Evolutionary conservation across 2,888 invertebrate species (phyloP).

Genomic region (Cheilosia vernalis): DNA sequence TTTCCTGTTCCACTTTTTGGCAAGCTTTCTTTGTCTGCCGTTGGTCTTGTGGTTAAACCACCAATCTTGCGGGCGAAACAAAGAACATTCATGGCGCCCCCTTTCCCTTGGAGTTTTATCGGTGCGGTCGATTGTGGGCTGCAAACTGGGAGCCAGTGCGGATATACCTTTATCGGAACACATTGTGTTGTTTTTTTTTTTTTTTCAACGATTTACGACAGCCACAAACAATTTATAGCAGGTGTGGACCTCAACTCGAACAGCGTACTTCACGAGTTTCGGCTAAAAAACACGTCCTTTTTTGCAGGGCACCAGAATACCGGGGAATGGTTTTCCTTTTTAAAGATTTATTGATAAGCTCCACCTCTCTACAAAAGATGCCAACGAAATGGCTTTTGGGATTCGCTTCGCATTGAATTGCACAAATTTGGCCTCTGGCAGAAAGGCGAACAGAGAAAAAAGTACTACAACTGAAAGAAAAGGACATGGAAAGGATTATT

Average conservation of each 20-base stretch:
- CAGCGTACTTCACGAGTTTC: conserved; percentile 2
- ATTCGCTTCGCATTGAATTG: conserved; percentile 47
- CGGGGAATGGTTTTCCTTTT: conserved; percentile 13
- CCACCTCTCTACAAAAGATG: conserved; percentile 22
- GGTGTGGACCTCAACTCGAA: conserved; percentile 24
- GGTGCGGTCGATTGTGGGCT: conserved; percentile 8
- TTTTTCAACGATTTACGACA: conserved; percentile 56
- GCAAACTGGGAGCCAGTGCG: background rate
- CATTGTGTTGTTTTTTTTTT: conserved; percentile 51
- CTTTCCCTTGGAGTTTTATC: conserved; percentile 19
- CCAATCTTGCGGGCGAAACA: conserved; percentile 61
- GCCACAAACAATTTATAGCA: conserved; percentile 58
- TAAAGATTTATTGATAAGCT: conserved; percentile 64
- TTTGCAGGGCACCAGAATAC: no score
- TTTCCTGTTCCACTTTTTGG: conserved; percentile 42
- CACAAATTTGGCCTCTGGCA: conserved; percentile 32
- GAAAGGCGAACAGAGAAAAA: background rate
- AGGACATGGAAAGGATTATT: background rate
- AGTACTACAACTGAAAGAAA: background rate
- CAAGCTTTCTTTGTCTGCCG: conserved; percentile 33
- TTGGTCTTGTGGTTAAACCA: conserved; percentile 54
- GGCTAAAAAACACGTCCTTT: conserved; percentile 7
- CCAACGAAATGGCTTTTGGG: conserved; percentile 39
- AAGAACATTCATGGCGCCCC: conserved; percentile 47
- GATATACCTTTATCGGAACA: conserved; percentile 46